Base-by-base conservation (phyloP, 2,797 vertebrate genomes). In the Hydrocynus forskahlii region DNA sequence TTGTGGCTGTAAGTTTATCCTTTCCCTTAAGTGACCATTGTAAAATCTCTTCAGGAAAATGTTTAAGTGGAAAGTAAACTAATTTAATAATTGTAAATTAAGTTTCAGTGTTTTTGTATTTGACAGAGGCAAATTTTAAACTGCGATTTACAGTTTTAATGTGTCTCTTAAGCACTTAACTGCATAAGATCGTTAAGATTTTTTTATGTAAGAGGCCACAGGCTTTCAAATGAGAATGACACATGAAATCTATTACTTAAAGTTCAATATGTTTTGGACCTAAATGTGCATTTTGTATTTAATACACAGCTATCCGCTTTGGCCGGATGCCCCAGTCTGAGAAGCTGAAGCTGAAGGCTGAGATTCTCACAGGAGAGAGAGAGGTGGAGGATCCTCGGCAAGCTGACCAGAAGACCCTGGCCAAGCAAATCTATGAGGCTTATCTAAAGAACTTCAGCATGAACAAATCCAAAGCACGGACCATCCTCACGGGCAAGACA, bases 371-470 rank as follows among this genome's bases (percentile, higher is more conserved):
- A 0, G 95, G 93, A 76, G 98, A 98, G 71, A 93, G 88, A 35
- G 94, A 95, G 14, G 77, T 93, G 13, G 95, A 95, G 74, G 95
- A 97, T 87, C 93, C 96, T 0, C 95, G 95, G 81, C 85, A 94
- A 0, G 95, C 96, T 2, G 97, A 98, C 89, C 97, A 98, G 89
- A 97, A 96, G 88, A 97, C 95, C 2, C 95, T 99, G 62, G 97
- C 97, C 88, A 95, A 94, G 90, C 95, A 96, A 86, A 98, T 99
- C 87, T 96, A 97, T 1, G 97, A 98, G 80, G 97, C 98, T 87
- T 99, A 99, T 93, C 89, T 98, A 92, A 98, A 97, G 93, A 99
- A 96, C 92, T 99, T 99, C 92, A 98, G 95, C 88, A 99, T 99
- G 97, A 99, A 97, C 94, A 99, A 99, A 91, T 92, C 95, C 87